A percentile compares a stretch with the other conserved stretches of the same genome.
These are phyloP conservation scores for Amblyraja radiata DNA, from an alignment of 2,797 vertebrate species.

Conservation along the genomic window DNA sequence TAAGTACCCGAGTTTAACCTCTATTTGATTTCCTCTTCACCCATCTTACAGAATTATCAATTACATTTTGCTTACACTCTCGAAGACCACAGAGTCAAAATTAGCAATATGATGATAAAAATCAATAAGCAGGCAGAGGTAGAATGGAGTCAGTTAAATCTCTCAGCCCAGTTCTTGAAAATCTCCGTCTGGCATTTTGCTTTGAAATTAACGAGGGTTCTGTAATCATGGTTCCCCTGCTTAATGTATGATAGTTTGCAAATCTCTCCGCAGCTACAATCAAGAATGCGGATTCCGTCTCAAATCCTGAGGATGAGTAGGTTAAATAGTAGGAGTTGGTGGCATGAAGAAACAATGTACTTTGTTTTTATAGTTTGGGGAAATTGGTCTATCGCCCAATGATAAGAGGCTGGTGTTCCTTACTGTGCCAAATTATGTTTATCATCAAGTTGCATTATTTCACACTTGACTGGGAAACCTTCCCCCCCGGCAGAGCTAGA, in stretches of 20 bases:
- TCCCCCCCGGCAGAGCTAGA: not conserved
- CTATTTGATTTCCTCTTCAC: not conserved
- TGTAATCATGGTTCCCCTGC: not conserved
- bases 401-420: not conserved
- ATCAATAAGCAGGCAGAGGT: not conserved
- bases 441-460: not conserved
- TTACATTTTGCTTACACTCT: not conserved
- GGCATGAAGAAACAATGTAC: not conserved
- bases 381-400: not conserved
- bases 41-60: not conserved
- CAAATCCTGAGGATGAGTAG: not conserved
- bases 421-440: not conserved
- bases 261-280: not conserved
- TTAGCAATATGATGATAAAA: not conserved
- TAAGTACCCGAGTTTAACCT: not conserved
- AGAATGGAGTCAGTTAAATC: not conserved
- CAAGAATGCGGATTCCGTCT: not conserved
- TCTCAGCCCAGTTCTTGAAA: not conserved
- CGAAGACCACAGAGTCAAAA: not conserved
- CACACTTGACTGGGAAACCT: not conserved
- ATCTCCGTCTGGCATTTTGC: not conserved
- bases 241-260: not conserved
- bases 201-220: not conserved
- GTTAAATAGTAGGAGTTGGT: not conserved
- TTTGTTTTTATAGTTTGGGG: not conserved